These are phyloP conservation scores for Danaus chrysippus DNA, from an alignment of 2,888 invertebrate genomes.

Conservation along the genomic window DNA sequence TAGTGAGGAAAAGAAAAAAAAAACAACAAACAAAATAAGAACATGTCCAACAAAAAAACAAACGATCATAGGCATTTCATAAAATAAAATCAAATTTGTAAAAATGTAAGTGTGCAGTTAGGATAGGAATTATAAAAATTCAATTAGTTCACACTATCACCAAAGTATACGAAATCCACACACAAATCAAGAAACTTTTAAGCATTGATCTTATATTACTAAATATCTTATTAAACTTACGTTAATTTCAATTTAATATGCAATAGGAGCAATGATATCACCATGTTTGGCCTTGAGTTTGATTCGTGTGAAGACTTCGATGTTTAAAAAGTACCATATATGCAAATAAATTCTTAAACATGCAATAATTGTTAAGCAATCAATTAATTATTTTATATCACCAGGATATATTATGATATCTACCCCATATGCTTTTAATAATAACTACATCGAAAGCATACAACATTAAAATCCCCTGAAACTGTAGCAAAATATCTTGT, in stretches of 20 bases:
- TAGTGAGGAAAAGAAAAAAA: slow-evolving; percentile 68
- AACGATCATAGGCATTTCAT: slow-evolving; percentile 52
- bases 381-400: slow-evolving; percentile 34
- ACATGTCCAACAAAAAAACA: slow-evolving; percentile 73
- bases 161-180: slow-evolving; percentile 53
- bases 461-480: slow-evolving; percentile 38
- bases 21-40: slow-evolving; percentile 78
- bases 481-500: slow-evolving; percentile 38
- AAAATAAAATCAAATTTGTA: slow-evolving; percentile 51
- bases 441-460: slow-evolving; percentile 40
- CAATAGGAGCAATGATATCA: not conserved
- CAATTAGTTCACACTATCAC: slow-evolving; percentile 72
- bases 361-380: slow-evolving; percentile 45
- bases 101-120: slow-evolving; percentile 63
- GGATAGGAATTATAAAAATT: slow-evolving; percentile 70
- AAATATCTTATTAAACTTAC: slow-evolving; percentile 2
- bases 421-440: slow-evolving; percentile 17
- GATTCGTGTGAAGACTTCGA: slow-evolving; percentile 58
- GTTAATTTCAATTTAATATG: not conserved
- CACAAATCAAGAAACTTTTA: slow-evolving; percentile 63
- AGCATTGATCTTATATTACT: slow-evolving; percentile 6
- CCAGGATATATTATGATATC: slow-evolving; percentile 18
- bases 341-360: slow-evolving; percentile 62
- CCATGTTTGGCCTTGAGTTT: slow-evolving; percentile 55
- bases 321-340: slow-evolving; percentile 51